Evolutionary conservation across 2,888 invertebrate species (phyloP).

Genomic region (Polydrusus cervinus): DNA sequence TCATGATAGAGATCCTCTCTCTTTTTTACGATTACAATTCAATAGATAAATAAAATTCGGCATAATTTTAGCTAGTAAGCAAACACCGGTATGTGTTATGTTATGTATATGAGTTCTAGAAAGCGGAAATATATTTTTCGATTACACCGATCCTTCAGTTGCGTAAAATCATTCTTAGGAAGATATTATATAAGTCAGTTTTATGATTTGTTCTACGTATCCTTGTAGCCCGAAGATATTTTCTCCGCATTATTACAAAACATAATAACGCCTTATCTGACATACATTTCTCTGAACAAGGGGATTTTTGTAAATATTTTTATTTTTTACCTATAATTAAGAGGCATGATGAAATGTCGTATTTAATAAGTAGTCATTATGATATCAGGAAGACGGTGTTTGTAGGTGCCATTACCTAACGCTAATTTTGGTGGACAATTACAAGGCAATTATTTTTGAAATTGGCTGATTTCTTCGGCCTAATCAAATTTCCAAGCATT

Average conservation of each 20-base stretch:
- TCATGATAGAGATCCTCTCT: no score
- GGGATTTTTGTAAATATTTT: slow-evolving; percentile 20
- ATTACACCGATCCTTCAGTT: no score
- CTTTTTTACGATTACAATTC: no score
- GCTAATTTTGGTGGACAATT: slow-evolving; percentile 14
- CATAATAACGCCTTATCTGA: background rate
- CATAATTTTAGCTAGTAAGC: no score
- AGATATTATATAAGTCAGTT: slow-evolving; percentile 2
- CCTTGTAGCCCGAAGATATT: background rate
- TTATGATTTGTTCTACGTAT: slow-evolving; percentile 8
- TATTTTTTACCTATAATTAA: slow-evolving; percentile 10
- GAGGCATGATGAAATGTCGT: background rate
- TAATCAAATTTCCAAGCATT: no score
- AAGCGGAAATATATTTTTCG: no score
- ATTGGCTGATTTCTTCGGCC: background rate
- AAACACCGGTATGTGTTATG: no score
- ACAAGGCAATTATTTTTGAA: background rate
- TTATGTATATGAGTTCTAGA: no score
- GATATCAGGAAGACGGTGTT: slow-evolving; percentile 16
- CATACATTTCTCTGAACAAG: slow-evolving; percentile 9
- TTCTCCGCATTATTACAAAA: slow-evolving; percentile 6
- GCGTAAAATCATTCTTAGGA: background rate
- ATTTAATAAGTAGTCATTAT: slow-evolving; percentile 4
- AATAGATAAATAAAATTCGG: no score
- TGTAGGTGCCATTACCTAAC: slow-evolving; percentile 13